Evolutionary conservation across 2,113 vertebrate genomes (phyloP).

Genomic region (Burhinus bistriatus): DNA sequence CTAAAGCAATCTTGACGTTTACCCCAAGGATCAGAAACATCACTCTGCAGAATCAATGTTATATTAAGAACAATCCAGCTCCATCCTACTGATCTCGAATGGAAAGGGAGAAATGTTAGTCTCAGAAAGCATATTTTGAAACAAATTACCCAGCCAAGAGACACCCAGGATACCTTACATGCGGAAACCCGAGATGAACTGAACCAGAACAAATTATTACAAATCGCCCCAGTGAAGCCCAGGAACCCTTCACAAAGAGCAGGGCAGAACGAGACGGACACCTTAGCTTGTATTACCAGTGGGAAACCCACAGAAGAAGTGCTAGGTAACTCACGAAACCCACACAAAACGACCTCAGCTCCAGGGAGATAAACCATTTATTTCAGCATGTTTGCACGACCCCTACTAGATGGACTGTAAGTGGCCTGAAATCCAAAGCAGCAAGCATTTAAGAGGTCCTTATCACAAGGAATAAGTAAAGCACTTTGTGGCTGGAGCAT

Average conservation of each 20-base stretch:
- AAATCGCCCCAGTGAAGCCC: neutral
- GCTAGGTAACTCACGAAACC: neutral
- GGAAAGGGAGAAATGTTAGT: neutral
- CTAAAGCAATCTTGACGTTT: neutral
- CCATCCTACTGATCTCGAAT: neutral
- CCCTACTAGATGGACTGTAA: neutral
- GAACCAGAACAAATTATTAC: neutral
- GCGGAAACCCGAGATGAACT: neutral
- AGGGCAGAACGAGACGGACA: fast-evolving
- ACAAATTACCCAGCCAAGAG: neutral
- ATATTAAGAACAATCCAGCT: neutral
- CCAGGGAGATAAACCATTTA: neutral
- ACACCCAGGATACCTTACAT: neutral
- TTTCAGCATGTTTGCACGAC: neutral
- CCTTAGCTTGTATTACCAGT: neutral
- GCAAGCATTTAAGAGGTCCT: neutral
- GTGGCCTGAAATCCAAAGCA: neutral
- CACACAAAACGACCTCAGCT: neutral
- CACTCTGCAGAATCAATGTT: neutral
- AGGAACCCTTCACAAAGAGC: neutral
- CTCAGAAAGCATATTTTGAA: neutral
- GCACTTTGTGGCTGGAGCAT: neutral
- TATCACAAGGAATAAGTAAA: neutral
- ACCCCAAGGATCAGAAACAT: neutral
- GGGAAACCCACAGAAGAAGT: neutral